Evolutionary conservation across 2,113 vertebrate genomes (phyloP), one percentile per base, ranked within the genome.

Genomic region (Colinus virginianus): DNA sequence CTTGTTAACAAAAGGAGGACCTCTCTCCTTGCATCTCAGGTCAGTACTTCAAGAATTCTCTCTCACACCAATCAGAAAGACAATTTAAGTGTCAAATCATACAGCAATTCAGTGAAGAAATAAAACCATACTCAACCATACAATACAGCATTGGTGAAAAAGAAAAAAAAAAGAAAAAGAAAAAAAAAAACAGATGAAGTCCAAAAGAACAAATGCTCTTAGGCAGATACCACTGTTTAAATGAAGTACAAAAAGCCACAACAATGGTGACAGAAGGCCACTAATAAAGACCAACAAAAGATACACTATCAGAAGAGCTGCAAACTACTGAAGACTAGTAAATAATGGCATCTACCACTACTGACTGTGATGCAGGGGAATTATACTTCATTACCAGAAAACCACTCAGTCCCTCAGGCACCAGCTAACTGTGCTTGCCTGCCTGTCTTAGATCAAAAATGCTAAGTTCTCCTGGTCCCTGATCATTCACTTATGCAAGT

Each of bases 391-490:
- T 34, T 34, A 75, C 51, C 30, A 88, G 55, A 46, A 78, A 49
- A 43, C 1, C 0, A 0, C 4, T 4, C 3, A 13, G 22, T 40
- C 38, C 69, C 70, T 71, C 68, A 63, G 59, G 28, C 49, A 64
- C 5, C 71, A 81, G 45, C 63, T 84, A 78, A 34, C 59, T 55
- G 10, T 49, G 25, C 30, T 58, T 58, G 11, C 4, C 0, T 7
- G 48, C 59, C 0, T 49, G 32, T 18, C 70, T 20, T 48, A 64
- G 46, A 45, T 28, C 46, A n/a, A 14, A 2, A 34, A 67, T 9
- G 19, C 30, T 15, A 75, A 79, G 40, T 59, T n/a, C 63, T 77
- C 49, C 66, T 14, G 11, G 58, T 11, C 46, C 32, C 45, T 17
- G 16, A 68, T 42, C 30, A 40, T 66, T 76, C 18, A 66, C 11